Evolutionary conservation across 2,888 invertebrate genomes (phyloP), one percentile per base, ranked within the genome.

Genomic region (Calephelis perditalis): DNA sequence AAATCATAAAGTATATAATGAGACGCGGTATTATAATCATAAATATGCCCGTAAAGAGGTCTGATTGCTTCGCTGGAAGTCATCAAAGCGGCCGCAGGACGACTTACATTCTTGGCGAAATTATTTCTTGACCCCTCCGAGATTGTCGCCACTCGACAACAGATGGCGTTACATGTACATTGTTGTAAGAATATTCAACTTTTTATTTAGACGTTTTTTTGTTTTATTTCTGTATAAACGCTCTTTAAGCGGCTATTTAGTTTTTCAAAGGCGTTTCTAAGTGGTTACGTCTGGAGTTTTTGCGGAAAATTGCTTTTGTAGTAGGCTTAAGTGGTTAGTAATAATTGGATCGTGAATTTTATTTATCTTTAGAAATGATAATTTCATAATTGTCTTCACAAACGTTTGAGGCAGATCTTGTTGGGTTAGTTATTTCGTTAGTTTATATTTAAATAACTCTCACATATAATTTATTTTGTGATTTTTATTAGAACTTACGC

Each of bases 21-120:
- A 85, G 84, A 81, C 84, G 78, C 77, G 79, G 87, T 89, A 88
- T 89, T 89, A 89, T 87, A 88, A 89, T 88, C 87, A 84, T 89
- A 89, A 90, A 90, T 89, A 89, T 86, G 84, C 78, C 84, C 78
- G 84, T 88, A 89, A 89, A 82, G 82, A 83, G 87, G 82, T 73
- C 84, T 88, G 90, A 90, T 90, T 89, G 86, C 88, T 84, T 84
- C 86, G 87, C 86, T 84, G 89, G 89, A 84, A 86, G 74, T 76
- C 84, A 79, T 89, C 90, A 90, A 90, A 90, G 90, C 78, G 71
- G 73, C 86, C 86, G 87, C 86, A 73, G 75, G 76, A 78, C 76
- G 81, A 73, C 80, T 72, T 66, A 74, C 81, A 90, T 89, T 86
- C 88, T 76, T 78, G 72, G 73, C 75, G 66, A 79, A 84, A 83